Percentiles rank a stretch among this genome's conserved stretches.
Conservation (phyloP, 2,113 vertebrate genomes). For the Boulengeromyrus knoepffleri region DNA sequence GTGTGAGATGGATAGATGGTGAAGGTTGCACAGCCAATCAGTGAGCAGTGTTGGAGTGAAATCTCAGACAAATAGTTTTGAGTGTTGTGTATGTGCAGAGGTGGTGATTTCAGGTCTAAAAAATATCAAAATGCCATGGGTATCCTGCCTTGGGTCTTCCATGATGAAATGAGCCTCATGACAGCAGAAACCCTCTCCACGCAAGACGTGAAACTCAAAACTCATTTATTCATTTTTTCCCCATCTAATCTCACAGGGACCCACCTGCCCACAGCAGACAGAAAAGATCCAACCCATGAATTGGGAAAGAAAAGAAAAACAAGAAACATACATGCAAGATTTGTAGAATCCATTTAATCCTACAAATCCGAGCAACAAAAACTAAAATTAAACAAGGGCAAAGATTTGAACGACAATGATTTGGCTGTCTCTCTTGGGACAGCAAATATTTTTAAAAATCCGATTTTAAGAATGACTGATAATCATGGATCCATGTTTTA, state of each 20-base stretch:
- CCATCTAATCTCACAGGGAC: neutral
- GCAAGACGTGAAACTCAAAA: neutral
- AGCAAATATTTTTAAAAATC: neutral
- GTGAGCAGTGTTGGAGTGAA: neutral
- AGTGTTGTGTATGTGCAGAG: no score
- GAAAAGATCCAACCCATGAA: neutral
- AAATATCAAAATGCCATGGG: neutral
- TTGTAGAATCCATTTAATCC: slow-evolving; percentile 75
- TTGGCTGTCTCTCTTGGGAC: neutral
- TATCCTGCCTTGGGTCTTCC: neutral
- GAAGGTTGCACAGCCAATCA: neutral
- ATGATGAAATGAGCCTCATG: neutral
- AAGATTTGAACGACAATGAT: slow-evolving; percentile 36
- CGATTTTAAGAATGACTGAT: neutral
- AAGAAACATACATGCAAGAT: slow-evolving; percentile 33
- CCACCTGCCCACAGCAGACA: neutral
- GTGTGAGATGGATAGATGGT: neutral
- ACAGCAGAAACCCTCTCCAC: neutral
- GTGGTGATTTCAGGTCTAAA: neutral
- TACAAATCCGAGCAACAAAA: slow-evolving; percentile 57
- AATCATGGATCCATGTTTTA: neutral
- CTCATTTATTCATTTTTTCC: neutral
- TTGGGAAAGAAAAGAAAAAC: slow-evolving; percentile 15
- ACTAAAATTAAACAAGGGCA: slow-evolving; percentile 34
- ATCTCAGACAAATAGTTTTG: no score